These are phyloP conservation scores for Anagrus nilaparvatae DNA, from an alignment of 1,140 invertebrate genomes.

Conservation along the genomic window DNA sequence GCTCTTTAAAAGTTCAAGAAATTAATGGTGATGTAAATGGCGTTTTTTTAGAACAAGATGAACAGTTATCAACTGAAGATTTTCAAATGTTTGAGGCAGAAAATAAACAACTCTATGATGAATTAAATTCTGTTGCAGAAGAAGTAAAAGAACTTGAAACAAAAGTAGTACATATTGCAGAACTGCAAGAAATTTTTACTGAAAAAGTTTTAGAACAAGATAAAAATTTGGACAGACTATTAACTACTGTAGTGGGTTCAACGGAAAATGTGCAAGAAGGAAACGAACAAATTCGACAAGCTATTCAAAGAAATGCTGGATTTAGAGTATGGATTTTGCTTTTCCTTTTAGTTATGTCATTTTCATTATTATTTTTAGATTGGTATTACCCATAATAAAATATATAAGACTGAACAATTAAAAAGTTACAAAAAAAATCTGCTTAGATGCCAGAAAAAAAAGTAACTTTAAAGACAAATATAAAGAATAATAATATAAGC, in stretches of 20 bases:
- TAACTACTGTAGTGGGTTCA: constrained; percentile 75
- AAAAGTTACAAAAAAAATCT: too few species aligned
- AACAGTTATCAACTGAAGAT: constrained; percentile 72
- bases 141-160: constrained; percentile 80
- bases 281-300: constrained; percentile 92
- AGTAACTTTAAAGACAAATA: too few species aligned
- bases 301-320: constrained; percentile 92
- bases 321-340: constrained; percentile 90
- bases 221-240: constrained; percentile 81
- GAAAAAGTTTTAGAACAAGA: constrained; percentile 97
- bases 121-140: constrained; percentile 65
- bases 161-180: constrained; percentile 91
- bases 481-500: too few species aligned
- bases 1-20: constrained; percentile 32
- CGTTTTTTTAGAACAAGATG: constrained; percentile 36
- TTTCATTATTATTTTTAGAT: constrained; percentile 90
- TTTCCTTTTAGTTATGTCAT: constrained; percentile 91
- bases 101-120: constrained; percentile 72
- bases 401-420: too few species aligned
- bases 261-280: constrained; percentile 94
- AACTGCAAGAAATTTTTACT: constrained; percentile 92
- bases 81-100: constrained; percentile 83
- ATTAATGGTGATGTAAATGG: constrained; percentile 34
- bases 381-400: constrained; percentile 99
- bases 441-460: too few species aligned